These are phyloP conservation scores for Aporophyla nigra DNA, from an alignment of 2,888 invertebrate species.

Conservation along the genomic window DNA sequence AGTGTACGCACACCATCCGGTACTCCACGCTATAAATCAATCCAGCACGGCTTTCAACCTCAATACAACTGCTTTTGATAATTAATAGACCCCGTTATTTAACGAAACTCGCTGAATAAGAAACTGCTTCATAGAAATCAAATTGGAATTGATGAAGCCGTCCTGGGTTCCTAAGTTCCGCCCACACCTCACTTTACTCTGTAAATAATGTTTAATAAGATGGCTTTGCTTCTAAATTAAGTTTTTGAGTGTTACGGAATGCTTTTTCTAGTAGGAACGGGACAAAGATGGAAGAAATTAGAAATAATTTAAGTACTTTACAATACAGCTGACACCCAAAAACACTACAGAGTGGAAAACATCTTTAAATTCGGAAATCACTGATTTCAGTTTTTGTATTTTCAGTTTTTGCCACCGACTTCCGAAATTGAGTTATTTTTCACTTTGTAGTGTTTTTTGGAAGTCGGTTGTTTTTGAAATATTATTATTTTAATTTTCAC, in stretches of 20 bases:
- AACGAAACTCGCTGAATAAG: conserved; percentile 82
- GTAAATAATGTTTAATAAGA: conserved; percentile 57
- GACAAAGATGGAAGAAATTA: not conserved
- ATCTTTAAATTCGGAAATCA: too few species aligned
- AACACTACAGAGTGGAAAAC: too few species aligned
- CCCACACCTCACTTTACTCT: conserved; percentile 51
- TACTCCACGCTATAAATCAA: conserved; percentile 79
- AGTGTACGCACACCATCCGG: conserved; percentile 63
- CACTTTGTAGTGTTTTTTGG: too few species aligned
- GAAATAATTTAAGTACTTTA: not conserved
- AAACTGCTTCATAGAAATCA: conserved; percentile 84
- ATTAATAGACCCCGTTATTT: conserved; percentile 87
- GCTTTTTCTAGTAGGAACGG: conserved; percentile 6
- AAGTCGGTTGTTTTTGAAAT: too few species aligned
- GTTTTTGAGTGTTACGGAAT: conserved; percentile 22
- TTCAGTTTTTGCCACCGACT: too few species aligned
- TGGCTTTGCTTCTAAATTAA: conserved; percentile 37
- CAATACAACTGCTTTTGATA: conserved; percentile 81
- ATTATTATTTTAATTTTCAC: too few species aligned
- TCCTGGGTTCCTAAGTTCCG: conserved; percentile 48
- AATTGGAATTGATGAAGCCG: conserved; percentile 81
- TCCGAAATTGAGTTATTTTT: too few species aligned
- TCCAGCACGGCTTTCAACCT: conserved; percentile 75
- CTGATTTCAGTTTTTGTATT: too few species aligned
- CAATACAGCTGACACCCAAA: too few species aligned